These are phyloP conservation scores for Myotis yumanensis DNA, from an alignment of 2,113 vertebrate species.

Conservation along the genomic window DNA sequence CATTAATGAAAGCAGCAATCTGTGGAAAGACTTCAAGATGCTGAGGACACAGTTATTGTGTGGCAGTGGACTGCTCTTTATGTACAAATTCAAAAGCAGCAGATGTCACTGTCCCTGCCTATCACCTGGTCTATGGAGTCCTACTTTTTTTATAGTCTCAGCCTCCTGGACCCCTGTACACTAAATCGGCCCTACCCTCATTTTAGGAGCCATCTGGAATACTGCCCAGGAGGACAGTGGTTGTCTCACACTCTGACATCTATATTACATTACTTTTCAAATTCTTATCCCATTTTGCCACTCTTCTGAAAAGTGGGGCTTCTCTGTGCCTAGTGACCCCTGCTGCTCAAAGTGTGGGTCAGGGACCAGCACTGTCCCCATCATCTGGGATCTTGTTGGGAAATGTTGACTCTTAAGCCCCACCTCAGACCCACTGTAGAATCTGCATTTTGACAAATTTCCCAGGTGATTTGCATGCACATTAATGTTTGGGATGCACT, in stretches of 20 bases:
- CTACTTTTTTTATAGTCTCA: background rate
- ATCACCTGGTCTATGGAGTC: background rate
- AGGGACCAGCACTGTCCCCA: background rate
- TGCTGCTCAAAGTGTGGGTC: background rate
- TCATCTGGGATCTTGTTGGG: background rate
- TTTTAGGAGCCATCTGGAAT: background rate
- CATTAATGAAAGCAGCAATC: background rate
- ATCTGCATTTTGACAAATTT: background rate
- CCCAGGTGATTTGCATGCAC: background rate
- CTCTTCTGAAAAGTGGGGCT: background rate
- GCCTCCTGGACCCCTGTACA: background rate
- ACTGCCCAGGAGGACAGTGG: background rate
- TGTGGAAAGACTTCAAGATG: slow-evolving; percentile 8
- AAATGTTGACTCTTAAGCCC: background rate
- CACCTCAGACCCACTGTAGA: background rate
- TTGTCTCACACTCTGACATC: background rate
- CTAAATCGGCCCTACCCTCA: background rate
- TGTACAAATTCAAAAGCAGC: slow-evolving; percentile 46
- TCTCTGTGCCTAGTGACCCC: background rate
- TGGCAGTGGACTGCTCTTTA: background rate
- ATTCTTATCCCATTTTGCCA: background rate
- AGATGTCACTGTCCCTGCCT: background rate
- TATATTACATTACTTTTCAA: background rate
- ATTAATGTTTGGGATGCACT: background rate
- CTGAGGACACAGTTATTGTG: slow-evolving; percentile 7